Conservation (phyloP, 2,797 vertebrate species). For the Bovichtus variegatus region DNA sequence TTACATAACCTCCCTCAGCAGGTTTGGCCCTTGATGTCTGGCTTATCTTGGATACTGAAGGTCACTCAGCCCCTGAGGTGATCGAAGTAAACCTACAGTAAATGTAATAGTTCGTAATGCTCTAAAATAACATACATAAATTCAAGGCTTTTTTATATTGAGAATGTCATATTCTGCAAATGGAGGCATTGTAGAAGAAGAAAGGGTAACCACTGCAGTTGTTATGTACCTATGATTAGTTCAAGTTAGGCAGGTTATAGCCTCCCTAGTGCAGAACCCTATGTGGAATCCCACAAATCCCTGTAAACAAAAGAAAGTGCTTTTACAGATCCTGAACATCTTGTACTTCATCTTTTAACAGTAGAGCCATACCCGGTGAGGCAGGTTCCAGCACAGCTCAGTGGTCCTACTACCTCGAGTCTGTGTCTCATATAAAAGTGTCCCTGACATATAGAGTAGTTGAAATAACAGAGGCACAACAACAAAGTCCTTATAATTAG, state of each 20-base stretch:
- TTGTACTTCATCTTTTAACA: slow-evolving; percentile 12
- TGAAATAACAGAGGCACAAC: neutral
- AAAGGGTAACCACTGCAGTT: slow-evolving; percentile 6
- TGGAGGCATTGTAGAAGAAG: neutral
- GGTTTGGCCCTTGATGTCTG: slow-evolving; percentile 17
- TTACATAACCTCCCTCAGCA: slow-evolving; percentile 25
- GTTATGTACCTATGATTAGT: neutral
- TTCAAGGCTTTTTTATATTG: neutral
- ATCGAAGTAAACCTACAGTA: slow-evolving; percentile 12
- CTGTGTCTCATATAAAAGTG: neutral
- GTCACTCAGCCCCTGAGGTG: slow-evolving; percentile 13
- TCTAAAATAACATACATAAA: neutral
- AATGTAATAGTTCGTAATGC: slow-evolving; percentile 8
- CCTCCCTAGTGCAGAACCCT: neutral
- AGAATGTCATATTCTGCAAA: neutral
- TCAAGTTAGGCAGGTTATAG: slow-evolving; percentile 8
- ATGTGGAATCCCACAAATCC: slow-evolving; percentile 16
- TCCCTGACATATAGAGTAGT: slow-evolving; percentile 17
- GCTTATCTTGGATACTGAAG: slow-evolving; percentile 18
- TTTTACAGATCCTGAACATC: slow-evolving; percentile 10
- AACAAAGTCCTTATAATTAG: too few species aligned
- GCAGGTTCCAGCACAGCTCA: slow-evolving; percentile 6
- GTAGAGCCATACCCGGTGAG: slow-evolving; percentile 22
- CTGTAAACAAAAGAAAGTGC: neutral
- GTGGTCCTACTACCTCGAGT: neutral